Evolutionary conservation across 2,113 vertebrate genomes (phyloP), one percentile per base, ranked within the genome.

Genomic region (Nothobranchius furzeri): DNA sequence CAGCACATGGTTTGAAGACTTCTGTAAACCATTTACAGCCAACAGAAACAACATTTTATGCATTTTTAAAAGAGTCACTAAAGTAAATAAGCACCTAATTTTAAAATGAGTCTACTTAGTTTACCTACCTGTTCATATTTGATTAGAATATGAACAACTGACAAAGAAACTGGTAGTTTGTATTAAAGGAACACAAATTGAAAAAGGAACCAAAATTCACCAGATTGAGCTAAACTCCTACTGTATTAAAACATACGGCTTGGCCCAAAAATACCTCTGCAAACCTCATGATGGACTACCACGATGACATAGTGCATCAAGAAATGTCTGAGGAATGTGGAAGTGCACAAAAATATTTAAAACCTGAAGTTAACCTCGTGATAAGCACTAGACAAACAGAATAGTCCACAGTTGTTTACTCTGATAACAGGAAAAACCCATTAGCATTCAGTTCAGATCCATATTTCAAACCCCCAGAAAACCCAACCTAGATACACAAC

Each of bases 281-380:
- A 4, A 30, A 20, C 2, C 45, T 20, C 25, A 40, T 37, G 30
- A 6, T 53, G 15, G 57, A 24, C 7, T 10, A 50, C 9, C 7
- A 49, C 51, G 25, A n/a, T 46, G 17, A 43, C 15, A 12, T 12
- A 8, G 0, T 3, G 11, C 3, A 12, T 56, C 25, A 5, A 17
- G 24, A 25, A 64, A 49, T n/a, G 42, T 35, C 42, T n/a, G 6
- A 63, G 50, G 10, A 76, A 74, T 36, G 56, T 66, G 14, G 7
- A 60, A 37, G 48, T n/a, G 30, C 30, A 40, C 20, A 72, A 63
- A 63, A 46, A 2, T 13, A 46, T 2, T 20, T 48, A 4, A 30
- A 12, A 61, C 49, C 46, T 54, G 0, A 53, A 13, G 51, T 47
- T 6, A 47, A 37, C 48, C n/a, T 48, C 2, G 14, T 61, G 54